phyloP scores from a whole-genome alignment of 2,888 invertebrate genomes.

The Campaea margaritaria region DNA sequence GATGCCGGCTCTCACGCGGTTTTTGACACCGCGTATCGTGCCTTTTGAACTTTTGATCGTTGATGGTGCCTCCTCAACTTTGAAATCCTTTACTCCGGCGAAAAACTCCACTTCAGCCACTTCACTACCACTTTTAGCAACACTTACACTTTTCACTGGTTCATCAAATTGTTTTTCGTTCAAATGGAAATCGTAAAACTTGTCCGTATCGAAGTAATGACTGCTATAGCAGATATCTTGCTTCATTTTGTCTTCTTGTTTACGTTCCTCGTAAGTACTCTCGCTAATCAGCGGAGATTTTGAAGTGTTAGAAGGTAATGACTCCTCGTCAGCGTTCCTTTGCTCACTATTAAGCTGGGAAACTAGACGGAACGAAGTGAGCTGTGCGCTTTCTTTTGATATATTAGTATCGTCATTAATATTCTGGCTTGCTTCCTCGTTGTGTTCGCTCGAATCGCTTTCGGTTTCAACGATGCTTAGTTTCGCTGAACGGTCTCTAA shows the following conservation, averaged over 20 bases:
- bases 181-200: slow-evolving; percentile 93
- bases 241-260: slow-evolving; percentile 80
- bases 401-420: slow-evolving; percentile 79
- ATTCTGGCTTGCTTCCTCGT: slow-evolving; percentile 73
- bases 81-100: slow-evolving; percentile 91
- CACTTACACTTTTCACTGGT: slow-evolving; percentile 77
- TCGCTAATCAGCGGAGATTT: slow-evolving; percentile 85
- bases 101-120: slow-evolving; percentile 90
- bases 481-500: slow-evolving; percentile 87
- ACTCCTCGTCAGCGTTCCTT: slow-evolving; percentile 62
- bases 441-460: slow-evolving; percentile 68
- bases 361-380: slow-evolving; percentile 83
- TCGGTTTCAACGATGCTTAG: slow-evolving; percentile 77
- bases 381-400: slow-evolving; percentile 79
- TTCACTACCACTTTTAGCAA: slow-evolving; percentile 74
- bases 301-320: slow-evolving; percentile 59
- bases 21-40: slow-evolving; percentile 96
- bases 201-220: slow-evolving; percentile 90
- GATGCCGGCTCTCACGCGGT: slow-evolving; percentile 96
- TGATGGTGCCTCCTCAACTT: slow-evolving; percentile 86
- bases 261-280: slow-evolving; percentile 88
- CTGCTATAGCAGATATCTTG: slow-evolving; percentile 79
- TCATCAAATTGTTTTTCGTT: slow-evolving; percentile 88
- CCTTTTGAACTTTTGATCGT: slow-evolving; percentile 96
- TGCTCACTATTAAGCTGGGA: slow-evolving; percentile 78